These are phyloP conservation scores for Pseudorhombus dupliciocellatus DNA, from an alignment of 2,113 vertebrate genomes.

Conservation along the genomic window DNA sequence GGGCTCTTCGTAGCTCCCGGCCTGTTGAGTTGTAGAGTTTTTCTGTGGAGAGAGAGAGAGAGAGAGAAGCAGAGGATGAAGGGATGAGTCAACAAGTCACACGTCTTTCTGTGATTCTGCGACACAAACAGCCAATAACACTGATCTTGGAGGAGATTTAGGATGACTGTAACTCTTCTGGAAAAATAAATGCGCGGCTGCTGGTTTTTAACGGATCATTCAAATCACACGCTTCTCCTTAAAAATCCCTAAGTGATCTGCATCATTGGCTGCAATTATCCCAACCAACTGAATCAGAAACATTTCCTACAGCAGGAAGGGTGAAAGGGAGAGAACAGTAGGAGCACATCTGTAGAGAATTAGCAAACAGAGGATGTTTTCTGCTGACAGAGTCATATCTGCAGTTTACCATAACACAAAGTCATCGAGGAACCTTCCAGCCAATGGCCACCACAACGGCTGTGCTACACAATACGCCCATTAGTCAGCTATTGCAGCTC, in stretches of 20 bases:
- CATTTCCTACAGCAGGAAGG: constrained; percentile 33
- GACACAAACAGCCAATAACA: constrained; percentile 7
- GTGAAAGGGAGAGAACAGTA: constrained; percentile 40
- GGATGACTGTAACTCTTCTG: constrained; percentile 12
- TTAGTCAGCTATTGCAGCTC: constrained; percentile 60
- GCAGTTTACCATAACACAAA: constrained; percentile 54
- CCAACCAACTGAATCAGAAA: constrained; percentile 50
- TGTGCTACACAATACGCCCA: constrained; percentile 38
- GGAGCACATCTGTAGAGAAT: constrained; percentile 70
- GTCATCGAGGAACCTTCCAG: constrained; percentile 36
- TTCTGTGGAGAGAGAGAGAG: constrained; percentile 80
- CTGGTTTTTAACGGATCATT: background rate
- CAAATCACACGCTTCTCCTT: background rate
- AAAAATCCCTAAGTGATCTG: too few relatives aligned
- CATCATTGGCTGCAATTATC: constrained; percentile 37
- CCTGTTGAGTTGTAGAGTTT: constrained; percentile 96
- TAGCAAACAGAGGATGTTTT: constrained; percentile 64
- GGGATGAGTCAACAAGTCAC: constrained; percentile 38
- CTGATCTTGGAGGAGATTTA: background rate
- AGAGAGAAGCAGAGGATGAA: constrained; percentile 23
- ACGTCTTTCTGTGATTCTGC: constrained; percentile 25
- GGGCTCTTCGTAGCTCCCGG: constrained; percentile 92
- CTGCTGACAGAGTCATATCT: constrained; percentile 68
- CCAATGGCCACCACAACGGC: constrained; percentile 47
- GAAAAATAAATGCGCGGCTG: constrained; percentile 4